Evolutionary conservation across 2,113 vertebrate species (phyloP).

Genomic region (Sphaerodactylus townsendi): DNA sequence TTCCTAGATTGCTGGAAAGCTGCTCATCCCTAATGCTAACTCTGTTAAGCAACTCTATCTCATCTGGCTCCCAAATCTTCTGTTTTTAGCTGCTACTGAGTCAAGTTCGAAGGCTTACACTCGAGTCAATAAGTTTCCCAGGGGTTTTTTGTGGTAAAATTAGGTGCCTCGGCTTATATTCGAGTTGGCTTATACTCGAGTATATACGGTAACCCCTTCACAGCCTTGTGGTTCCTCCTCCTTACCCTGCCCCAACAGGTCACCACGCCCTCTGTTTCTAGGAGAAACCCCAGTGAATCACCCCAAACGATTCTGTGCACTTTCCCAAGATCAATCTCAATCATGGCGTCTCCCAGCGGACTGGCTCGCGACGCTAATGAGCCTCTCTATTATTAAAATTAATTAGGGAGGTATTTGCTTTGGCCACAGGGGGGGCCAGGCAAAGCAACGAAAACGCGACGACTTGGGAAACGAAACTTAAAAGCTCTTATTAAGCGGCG

Average conservation of each 20-base stretch:
- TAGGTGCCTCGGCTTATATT: too few relatives aligned
- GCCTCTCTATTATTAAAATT: constrained; percentile 53
- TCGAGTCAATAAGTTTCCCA: too few relatives aligned
- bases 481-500: constrained; percentile 39
- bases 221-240: background rate
- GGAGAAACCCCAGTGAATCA: constrained; percentile 7
- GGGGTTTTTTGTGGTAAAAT: too few relatives aligned
- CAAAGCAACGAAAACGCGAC: constrained; percentile 16
- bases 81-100: too few relatives aligned
- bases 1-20: too few relatives aligned
- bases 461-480: constrained; percentile 37
- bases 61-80: too few relatives aligned
- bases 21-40: too few relatives aligned
- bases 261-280: background rate
- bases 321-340: background rate
- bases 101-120: too few relatives aligned
- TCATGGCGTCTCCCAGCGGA: constrained; percentile 34
- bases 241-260: background rate
- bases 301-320: background rate
- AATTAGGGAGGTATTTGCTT: constrained; percentile 59
- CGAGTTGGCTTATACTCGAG: too few relatives aligned
- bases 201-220: constrained; percentile 37
- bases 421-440: constrained; percentile 13
- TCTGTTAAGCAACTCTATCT: too few relatives aligned
- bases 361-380: constrained; percentile 22